phyloP scores from a whole-genome alignment of 64 coral and sea anemone genomes.

The Montipora foliosa region DNA sequence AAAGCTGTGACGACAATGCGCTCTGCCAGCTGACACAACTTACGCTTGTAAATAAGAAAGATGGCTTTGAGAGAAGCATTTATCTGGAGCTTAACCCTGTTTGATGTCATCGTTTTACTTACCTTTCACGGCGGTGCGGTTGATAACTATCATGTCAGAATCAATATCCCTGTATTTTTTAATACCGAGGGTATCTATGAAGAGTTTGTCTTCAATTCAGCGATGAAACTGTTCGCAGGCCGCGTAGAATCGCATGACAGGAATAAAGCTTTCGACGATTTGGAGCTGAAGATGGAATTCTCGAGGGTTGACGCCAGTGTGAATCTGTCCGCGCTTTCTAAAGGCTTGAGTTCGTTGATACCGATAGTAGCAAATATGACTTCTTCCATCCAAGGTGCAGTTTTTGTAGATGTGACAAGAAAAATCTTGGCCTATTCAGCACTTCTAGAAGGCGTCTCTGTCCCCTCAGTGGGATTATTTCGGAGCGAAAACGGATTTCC shows the following conservation, averaged over 20 bases:
- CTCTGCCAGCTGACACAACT: neutral
- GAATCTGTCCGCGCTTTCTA: neutral
- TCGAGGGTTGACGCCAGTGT: slow-evolving; percentile 3
- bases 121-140: neutral
- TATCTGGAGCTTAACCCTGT: neutral
- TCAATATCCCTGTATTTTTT: slow-evolving; percentile 46
- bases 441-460: neutral
- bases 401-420: slow-evolving; percentile 27
- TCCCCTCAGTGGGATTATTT: slow-evolving; percentile 19
- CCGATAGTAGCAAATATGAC: slow-evolving; percentile 3
- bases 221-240: neutral
- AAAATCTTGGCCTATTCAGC: neutral
- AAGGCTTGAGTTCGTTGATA: neutral
- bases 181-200: slow-evolving; percentile 21
- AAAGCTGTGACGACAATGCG: neutral
- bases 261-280: neutral
- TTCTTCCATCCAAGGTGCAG: neutral
- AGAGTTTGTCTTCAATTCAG: slow-evolving; percentile 24
- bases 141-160: neutral
- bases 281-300: slow-evolving; percentile 1
- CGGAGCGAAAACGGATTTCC: slow-evolving; percentile 23
- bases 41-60: neutral
- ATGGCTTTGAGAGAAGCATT: neutral
- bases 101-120: neutral
- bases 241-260: neutral